A percentile compares a stretch with the other conserved stretches of the same genome.
Evolutionary conservation across 2,888 invertebrate genomes (phyloP).

Genomic region (Chymomyza amoena): DNA sequence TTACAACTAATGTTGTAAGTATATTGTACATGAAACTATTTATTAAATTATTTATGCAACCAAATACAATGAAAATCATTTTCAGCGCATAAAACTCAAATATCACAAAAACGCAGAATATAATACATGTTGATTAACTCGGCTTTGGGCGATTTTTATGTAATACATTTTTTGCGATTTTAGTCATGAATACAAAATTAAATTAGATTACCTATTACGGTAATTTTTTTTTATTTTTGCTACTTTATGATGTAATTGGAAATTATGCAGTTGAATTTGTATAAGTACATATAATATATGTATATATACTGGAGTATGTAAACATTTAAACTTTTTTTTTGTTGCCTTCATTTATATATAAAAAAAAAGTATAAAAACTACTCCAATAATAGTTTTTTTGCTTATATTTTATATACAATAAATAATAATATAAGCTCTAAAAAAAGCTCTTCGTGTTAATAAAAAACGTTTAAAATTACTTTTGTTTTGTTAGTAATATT

Average conservation of each 20-base stretch:
- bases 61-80: slow-evolving; percentile 40
- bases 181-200: slow-evolving; percentile 24
- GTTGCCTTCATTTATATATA: too few species aligned
- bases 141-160: slow-evolving; percentile 20
- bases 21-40: background rate
- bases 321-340: too few species aligned
- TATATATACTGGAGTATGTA: too few species aligned
- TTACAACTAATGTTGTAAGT: background rate
- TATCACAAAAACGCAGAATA: slow-evolving; percentile 14
- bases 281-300: background rate
- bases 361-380: too few species aligned
- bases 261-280: background rate
- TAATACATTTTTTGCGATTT: slow-evolving; percentile 28
- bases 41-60: slow-evolving; percentile 25
- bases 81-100: slow-evolving; percentile 24
- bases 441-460: too few species aligned
- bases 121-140: slow-evolving; percentile 18
- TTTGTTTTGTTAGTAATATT: too few species aligned
- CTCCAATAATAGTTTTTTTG: too few species aligned
- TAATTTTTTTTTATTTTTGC: background rate
- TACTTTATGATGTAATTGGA: background rate
- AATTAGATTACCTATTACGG: slow-evolving; percentile 40
- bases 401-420: too few species aligned
- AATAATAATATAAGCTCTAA: too few species aligned
- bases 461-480: too few species aligned